Base-by-base conservation (phyloP, 2,113 vertebrate species). In the Rousettus leschenaultii region DNA sequence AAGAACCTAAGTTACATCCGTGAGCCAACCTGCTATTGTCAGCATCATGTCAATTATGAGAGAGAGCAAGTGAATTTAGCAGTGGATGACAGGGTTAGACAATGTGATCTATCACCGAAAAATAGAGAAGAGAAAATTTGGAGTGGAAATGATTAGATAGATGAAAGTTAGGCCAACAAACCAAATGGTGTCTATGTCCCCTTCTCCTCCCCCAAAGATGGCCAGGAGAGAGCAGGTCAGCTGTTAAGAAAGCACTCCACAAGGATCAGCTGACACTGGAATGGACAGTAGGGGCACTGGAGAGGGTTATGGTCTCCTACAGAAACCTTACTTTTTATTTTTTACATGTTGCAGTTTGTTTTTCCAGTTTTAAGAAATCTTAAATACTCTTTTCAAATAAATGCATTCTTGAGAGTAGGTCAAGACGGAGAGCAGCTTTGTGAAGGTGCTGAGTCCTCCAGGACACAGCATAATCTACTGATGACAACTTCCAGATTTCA, bases 401-500 rank as follows among this genome's bases (percentile, higher is more conserved):
- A 40, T 7, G 28, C 13, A 74, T 2, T 43, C 24, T 8, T 28
- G 11, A 45, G 48, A 38, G 9, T 15, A 55, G 24, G 24, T 63
- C 43, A 35, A 75, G 26, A 66, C 19, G 61, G 70, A 40, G 26
- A 73, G 28, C 66, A 13, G 28, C 15, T 57, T 30, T 19, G 10
- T 30, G 19, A 38, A 6, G 5, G 4, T 4, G 4, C 59, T 24
- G 22, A 57, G 55, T 19, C 9, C 78, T 55, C 22, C 68, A n/a
- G 9, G 14, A 40, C 5, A 4, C 13, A 35, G 28, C 15, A 51
- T 21, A 16, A n/a, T 6, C 70, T 48, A 61, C 18, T 0, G 4
- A 86, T 30, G 30, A 28, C 61, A 77, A 43, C 45, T 24, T n/a
- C n/a, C 13, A 4, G 15, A n/a, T 70, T 26, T 35, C 45, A 79